Evolutionary conservation across 64 coral and sea anemone genomes (phyloP), one percentile per base, ranked within the genome.

Genomic region (Montipora cactus): DNA sequence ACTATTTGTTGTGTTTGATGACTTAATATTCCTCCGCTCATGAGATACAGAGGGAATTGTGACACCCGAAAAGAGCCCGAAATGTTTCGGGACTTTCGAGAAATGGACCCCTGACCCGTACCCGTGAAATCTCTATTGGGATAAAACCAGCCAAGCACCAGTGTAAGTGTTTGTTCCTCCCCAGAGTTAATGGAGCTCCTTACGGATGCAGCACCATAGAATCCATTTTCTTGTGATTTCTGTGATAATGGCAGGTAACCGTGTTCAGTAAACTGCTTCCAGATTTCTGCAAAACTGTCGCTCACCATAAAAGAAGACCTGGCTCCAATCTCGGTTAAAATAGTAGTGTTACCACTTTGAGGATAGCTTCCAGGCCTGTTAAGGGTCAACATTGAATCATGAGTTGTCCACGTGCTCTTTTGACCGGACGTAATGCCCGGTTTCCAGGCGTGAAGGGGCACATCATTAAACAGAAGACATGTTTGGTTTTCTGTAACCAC

Each of bases 71-170:
- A 37, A 37, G 28, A 37, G 28, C 28, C 28, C 28, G 28, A 37
- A 37, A 37, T 37, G 28, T 37, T 37, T 37, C 28, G 28, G 28
- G 28, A 37, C 28, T 37, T 37, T 37, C 28, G 28, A 37, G 28
- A 37, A 37, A 37, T 1, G 1, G 28, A 37, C 28, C 28, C 28
- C 28, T 37, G 28, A 37, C 28, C 28, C 64, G 3, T 49, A 85
- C 82, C 82, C 21, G 82, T 85, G 82, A 85, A 87, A 84, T 97
- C 93, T 80, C 96, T 90, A 67, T 88, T 93, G 7, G 96, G 96
- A 72, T 97, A 97, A 89, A 83, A 78, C 96, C 96, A 97, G 77
- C 89, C 92, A 89, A 97, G 91, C 67, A 97, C 93, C 79, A 97
- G 18, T 75, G 93, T 91, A 28, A 97, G 59, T 3, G 96, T 89